These are phyloP conservation scores for Drosophila aldrichi DNA, from an alignment of 2,888 invertebrate species.

Conservation along the genomic window DNA sequence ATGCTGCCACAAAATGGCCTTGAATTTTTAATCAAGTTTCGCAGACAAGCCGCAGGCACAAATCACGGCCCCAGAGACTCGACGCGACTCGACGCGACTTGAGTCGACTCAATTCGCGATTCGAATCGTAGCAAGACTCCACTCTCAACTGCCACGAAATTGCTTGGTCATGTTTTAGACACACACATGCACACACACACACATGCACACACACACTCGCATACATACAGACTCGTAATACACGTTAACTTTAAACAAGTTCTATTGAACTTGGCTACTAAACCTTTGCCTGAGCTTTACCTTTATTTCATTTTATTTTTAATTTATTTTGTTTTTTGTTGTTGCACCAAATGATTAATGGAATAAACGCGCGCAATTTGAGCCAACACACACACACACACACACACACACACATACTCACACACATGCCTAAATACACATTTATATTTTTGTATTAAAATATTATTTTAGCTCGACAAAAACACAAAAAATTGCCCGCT, in stretches of 20 bases:
- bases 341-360: slow-evolving; percentile 70
- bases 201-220: slow-evolving; percentile 3
- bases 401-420: neutral
- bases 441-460: slow-evolving; percentile 49
- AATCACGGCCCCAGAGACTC: slow-evolving; percentile 52
- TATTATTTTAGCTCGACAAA: slow-evolving; percentile 57
- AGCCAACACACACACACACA: slow-evolving; percentile 23
- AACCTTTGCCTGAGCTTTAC: slow-evolving; percentile 43
- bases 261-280: slow-evolving; percentile 75
- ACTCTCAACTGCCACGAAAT: slow-evolving; percentile 28
- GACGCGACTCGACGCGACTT: slow-evolving; percentile 2
- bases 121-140: slow-evolving; percentile 28
- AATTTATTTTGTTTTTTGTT: slow-evolving; percentile 22
- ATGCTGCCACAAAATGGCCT: slow-evolving; percentile 78
- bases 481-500: slow-evolving; percentile 60
- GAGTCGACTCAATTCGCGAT: slow-evolving; percentile 5
- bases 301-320: slow-evolving; percentile 24
- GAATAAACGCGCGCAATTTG: slow-evolving; percentile 65
- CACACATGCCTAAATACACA: slow-evolving; percentile 2
- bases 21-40: slow-evolving; percentile 81
- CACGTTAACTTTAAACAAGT: slow-evolving; percentile 66
- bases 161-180: slow-evolving; percentile 65
- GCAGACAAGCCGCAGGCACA: slow-evolving; percentile 58
- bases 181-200: slow-evolving; percentile 10
- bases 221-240: slow-evolving; percentile 11